These are phyloP conservation scores for Hipparchia sbordonii DNA, from an alignment of 2,888 invertebrate genomes.

Conservation along the genomic window DNA sequence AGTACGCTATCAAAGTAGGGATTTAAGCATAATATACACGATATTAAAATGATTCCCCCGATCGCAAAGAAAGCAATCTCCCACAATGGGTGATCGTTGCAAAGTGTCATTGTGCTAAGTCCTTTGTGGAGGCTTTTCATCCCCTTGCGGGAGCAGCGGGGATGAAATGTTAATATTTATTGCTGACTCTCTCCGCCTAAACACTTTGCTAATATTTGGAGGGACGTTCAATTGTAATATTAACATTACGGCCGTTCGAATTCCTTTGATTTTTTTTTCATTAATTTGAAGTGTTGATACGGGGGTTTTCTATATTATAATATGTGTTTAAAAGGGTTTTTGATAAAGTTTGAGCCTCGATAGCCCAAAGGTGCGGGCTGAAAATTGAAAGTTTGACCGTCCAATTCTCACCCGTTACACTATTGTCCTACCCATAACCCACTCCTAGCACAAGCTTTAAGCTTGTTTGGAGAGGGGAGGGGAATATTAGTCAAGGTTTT, in stretches of 20 bases:
- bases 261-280: not conserved
- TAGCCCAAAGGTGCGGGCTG: too few relatives aligned
- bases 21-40: conserved; percentile 17
- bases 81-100: conserved; percentile 16
- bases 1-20: not conserved
- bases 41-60: conserved; percentile 22
- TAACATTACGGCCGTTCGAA: not conserved
- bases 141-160: conserved; percentile 8
- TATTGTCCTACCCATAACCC: too few relatives aligned
- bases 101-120: conserved; percentile 13
- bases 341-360: too few relatives aligned
- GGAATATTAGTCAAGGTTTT: too few relatives aligned
- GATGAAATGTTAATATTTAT: conserved; percentile 17
- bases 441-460: too few relatives aligned
- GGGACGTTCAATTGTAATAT: conserved; percentile 4
- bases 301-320: too few relatives aligned
- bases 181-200: conserved; percentile 11
- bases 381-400: too few relatives aligned
- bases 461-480: too few relatives aligned
- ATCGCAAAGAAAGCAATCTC: conserved; percentile 19
- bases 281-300: not conserved
- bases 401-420: too few relatives aligned
- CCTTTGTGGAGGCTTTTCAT: conserved; percentile 2
- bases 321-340: too few relatives aligned
- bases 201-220: conserved; percentile 16